Evolutionary conservation across 2,888 invertebrate genomes (phyloP).

Genomic region (Agonum fuliginosum): DNA sequence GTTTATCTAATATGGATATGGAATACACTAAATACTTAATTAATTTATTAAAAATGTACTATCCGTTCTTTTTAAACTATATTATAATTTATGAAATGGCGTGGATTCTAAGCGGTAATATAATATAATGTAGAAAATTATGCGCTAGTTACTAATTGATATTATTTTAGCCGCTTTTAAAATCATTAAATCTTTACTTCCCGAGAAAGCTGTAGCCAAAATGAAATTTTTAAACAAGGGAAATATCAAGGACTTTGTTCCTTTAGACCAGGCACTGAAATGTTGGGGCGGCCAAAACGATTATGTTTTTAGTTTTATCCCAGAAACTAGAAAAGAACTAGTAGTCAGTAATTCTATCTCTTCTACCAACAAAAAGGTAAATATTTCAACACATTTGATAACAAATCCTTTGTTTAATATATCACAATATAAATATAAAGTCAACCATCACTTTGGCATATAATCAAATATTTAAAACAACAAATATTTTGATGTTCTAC

Average conservation of each 20-base stretch:
- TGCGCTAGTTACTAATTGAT: not conserved
- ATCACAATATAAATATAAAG: not conserved
- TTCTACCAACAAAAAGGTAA: conserved; percentile 74
- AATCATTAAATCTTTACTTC: conserved; percentile 90
- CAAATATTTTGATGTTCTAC: not conserved
- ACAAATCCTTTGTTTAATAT: conserved; percentile 29
- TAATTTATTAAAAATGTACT: conserved; percentile 89
- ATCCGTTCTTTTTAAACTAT: conserved; percentile 90
- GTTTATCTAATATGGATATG: conserved; percentile 92
- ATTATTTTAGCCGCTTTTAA: conserved; percentile 86
- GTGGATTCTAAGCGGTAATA: conserved; percentile 90
- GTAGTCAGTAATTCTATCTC: conserved; percentile 65
- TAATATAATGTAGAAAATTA: not conserved
- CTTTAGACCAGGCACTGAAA: conserved; percentile 82
- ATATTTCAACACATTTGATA: conserved; percentile 3
- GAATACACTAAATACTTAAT: conserved; percentile 93
- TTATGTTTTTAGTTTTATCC: conserved; percentile 82
- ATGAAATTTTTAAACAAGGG: conserved; percentile 89
- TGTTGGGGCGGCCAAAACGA: conserved; percentile 89
- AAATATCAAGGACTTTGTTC: conserved; percentile 83
- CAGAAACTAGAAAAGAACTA: conserved; percentile 73
- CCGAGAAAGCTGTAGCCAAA: conserved; percentile 90
- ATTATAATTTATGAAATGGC: conserved; percentile 95
- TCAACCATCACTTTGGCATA: not conserved
- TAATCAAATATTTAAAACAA: not conserved